Percentiles rank a stretch among this genome's conserved stretches.
Evolutionary conservation across 2,888 invertebrate genomes (phyloP).

Genomic region (Chymomyza caudatula): DNA sequence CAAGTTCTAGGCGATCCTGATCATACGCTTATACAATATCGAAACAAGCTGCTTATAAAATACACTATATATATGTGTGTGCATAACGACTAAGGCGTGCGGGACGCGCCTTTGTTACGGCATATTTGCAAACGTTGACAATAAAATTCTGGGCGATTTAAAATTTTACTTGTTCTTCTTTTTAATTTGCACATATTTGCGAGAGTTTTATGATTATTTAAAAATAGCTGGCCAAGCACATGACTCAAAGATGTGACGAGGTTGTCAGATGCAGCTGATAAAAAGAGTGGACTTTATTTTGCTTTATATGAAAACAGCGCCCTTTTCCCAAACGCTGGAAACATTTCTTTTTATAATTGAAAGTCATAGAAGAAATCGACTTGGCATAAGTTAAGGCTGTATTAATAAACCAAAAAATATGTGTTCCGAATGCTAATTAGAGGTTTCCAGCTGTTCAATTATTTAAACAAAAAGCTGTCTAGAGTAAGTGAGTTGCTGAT

Average conservation of each 20-base stretch:
- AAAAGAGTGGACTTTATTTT: not conserved
- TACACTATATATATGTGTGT: not conserved
- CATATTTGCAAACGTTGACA: not conserved
- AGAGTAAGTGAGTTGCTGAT: not conserved
- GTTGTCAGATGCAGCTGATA: not conserved
- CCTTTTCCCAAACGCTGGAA: no score
- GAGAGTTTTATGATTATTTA: constrained; percentile 40
- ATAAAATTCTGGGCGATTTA: not conserved
- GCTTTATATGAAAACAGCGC: no score
- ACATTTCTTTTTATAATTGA: no score
- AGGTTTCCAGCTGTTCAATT: not conserved
- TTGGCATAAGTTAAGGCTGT: no score
- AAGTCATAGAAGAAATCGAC: no score
- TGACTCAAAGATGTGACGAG: constrained; percentile 26
- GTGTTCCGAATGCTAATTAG: not conserved
- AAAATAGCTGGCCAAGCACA: constrained; percentile 36
- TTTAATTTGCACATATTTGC: constrained; percentile 26
- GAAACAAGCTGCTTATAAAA: not conserved
- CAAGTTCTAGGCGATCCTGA: no score
- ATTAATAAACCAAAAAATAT: not conserved
- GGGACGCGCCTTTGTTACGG: not conserved
- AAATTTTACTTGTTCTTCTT: not conserved
- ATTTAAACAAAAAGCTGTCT: not conserved
- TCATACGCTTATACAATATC: no score
- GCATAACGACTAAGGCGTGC: not conserved